A percentile compares a stretch with the other conserved stretches of the same genome.
Evolutionary conservation across 1,140 invertebrate genomes (phyloP).

Genomic region (Drosophila neocordata): DNA sequence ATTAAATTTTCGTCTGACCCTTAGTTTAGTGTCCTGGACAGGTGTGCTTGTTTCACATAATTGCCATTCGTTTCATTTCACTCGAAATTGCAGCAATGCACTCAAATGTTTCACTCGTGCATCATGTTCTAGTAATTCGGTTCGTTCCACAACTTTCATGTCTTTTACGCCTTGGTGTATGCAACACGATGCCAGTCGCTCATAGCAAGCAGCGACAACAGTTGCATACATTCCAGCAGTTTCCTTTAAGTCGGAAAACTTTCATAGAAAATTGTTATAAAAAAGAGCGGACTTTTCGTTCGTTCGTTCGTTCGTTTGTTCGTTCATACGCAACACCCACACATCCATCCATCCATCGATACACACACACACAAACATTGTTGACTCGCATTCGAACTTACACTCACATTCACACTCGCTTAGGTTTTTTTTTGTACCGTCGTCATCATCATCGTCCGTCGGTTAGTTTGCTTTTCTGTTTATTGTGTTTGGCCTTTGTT

Average conservation of each 20-base stretch:
- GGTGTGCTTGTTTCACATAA: constrained; percentile 26
- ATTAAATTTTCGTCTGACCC: constrained; percentile 66
- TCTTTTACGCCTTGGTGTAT: constrained; percentile 38
- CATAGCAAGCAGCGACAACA: constrained; percentile 60
- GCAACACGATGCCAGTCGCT: constrained; percentile 58
- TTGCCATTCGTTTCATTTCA: constrained; percentile 32
- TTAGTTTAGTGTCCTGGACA: constrained; percentile 21
- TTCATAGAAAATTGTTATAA: not conserved
- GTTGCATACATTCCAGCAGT: constrained; percentile 49
- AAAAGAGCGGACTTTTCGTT: constrained; percentile 16
- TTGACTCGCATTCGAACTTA: constrained; percentile 11
- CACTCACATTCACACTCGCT: constrained; percentile 34
- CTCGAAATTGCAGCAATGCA: constrained; percentile 53
- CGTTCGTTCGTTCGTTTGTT: too few relatives aligned
- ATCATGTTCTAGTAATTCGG: constrained; percentile 9
- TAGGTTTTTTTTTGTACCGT: constrained; percentile 27
- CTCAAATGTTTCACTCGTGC: constrained; percentile 22
- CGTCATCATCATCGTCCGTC: constrained; percentile 16
- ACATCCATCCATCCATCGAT: too few relatives aligned
- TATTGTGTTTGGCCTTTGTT: constrained; percentile 69
- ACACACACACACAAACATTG: constrained; percentile 21
- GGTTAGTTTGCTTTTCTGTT: constrained; percentile 46
- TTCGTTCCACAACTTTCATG: constrained; percentile 28
- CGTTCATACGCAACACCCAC: too few relatives aligned
- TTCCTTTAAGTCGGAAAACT: constrained; percentile 7